Evolutionary conservation across 2,113 vertebrate genomes (phyloP).

Genomic region (Eretmochelys imbricata): DNA sequence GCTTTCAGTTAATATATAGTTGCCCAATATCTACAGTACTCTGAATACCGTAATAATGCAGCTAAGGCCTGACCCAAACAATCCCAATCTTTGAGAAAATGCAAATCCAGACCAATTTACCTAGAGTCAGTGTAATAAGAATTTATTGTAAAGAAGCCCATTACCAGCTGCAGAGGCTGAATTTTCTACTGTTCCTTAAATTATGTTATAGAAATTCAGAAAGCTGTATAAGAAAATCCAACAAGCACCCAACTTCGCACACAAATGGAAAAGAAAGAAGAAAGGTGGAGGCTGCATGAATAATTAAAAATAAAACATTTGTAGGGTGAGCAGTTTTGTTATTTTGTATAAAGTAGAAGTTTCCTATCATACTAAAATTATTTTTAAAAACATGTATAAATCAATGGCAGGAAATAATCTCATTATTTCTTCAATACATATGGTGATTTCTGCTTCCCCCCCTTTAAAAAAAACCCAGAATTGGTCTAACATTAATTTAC

Average conservation of each 20-base stretch:
- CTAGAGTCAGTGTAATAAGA: neutral
- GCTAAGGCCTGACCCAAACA: neutral
- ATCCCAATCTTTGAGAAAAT: neutral
- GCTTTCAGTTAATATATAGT: neutral
- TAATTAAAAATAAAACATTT: slow-evolving; percentile 67
- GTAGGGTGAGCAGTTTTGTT: slow-evolving; percentile 37
- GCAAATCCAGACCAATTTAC: neutral
- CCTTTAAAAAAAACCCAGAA: neutral
- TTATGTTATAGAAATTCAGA: slow-evolving; percentile 48
- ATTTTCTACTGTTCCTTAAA: slow-evolving; percentile 64
- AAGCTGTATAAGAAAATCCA: slow-evolving; percentile 51
- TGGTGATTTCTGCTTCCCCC: neutral
- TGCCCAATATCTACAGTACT: neutral
- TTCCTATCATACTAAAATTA: slow-evolving; percentile 46
- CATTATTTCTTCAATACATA: slow-evolving; percentile 36
- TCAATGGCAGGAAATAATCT: neutral
- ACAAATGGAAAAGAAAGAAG: slow-evolving; percentile 23
- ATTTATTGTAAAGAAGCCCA: slow-evolving; percentile 4
- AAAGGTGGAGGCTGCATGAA: slow-evolving; percentile 47
- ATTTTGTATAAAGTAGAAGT: slow-evolving; percentile 51
- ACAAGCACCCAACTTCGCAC: slow-evolving; percentile 46
- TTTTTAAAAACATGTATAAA: slow-evolving; percentile 42
- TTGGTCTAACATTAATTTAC: slow-evolving; percentile 19
- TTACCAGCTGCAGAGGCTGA: slow-evolving; percentile 24
- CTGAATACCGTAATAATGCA: neutral